These are phyloP conservation scores for Acyrthosiphon pisum DNA, from an alignment of 1,140 invertebrate species.

Conservation along the genomic window DNA sequence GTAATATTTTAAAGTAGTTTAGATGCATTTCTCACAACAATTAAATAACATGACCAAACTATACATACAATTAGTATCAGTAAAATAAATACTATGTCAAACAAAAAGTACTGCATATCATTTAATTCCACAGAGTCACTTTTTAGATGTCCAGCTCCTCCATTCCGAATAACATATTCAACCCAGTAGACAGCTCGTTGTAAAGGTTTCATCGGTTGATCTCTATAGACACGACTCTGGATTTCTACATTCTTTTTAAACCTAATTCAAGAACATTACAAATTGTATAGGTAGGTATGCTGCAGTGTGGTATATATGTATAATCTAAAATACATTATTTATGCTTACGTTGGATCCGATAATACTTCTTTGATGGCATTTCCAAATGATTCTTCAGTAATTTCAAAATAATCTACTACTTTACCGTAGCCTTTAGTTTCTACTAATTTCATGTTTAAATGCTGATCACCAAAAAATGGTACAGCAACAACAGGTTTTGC, in stretches of 20 bases:
- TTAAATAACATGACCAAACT: conserved; percentile 12
- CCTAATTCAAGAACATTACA: neutral
- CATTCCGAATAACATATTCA: conserved; percentile 68
- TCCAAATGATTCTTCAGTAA: conserved; percentile 62
- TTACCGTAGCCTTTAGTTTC: conserved; percentile 63
- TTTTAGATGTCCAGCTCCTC: conserved; percentile 62
- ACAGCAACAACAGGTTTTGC: conserved; percentile 68
- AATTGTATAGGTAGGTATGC: neutral
- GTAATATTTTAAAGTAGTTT: neutral
- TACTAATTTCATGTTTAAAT: conserved; percentile 64
- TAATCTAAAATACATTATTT: conserved; percentile 30
- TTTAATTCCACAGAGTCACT: conserved; percentile 59
- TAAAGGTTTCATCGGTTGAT: conserved; percentile 64
- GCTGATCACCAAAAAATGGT: conserved; percentile 73
- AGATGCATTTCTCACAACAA: neutral
- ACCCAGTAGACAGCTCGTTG: conserved; percentile 67
- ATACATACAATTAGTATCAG: neutral
- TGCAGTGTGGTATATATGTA: neutral
- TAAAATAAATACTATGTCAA: conserved; percentile 58
- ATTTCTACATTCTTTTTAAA: neutral
- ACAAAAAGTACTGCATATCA: conserved; percentile 60
- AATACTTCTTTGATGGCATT: conserved; percentile 62
- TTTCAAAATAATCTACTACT: conserved; percentile 62
- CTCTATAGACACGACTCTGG: conserved; percentile 61
- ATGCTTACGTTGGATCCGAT: conserved; percentile 62